Base-by-base conservation (phyloP, 2,797 vertebrate genomes). In the Anabacerthia variegaticeps region DNA sequence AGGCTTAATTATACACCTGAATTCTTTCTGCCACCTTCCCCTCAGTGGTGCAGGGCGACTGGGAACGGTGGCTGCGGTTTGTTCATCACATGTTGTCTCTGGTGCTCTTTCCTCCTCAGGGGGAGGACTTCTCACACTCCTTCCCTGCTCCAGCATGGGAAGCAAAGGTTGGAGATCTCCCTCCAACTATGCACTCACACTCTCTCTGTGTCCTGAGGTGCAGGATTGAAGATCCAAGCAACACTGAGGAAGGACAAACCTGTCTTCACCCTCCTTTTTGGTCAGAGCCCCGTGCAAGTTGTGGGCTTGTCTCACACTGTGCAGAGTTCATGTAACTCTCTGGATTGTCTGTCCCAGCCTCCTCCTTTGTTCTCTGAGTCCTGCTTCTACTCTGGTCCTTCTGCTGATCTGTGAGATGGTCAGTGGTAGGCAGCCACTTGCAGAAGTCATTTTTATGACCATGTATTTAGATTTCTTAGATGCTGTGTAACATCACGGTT, bases 211-310 rank as follows among this genome's bases (percentile, higher is more conserved):
- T 41, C 52, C 72, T 76, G 85, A 79, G 28, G 1, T 49, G 12
- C 28, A 72, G 30, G 2, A 3, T 6, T 62, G 37, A 92, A 86
- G 18, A n/a, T 8, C 12, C n/a, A 74, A 52, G 24, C 24, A 77
- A 9, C 23, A 17, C 7, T 63, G 44, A 84, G 44, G 13, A 59
- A 59, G 17, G 41, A 73, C 4, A 76, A 55, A 65, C 2, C 1
- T 4, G 7, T 43, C 26, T 75, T 85, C 68, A 16, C 24, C 2
- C 6, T 41, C 8, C 6, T 20, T 48, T 61, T 56, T 34, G 49
- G 19, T 5, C 14, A 18, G 17, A 28, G 8, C 7, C 8, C 0
- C 0, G 21, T 34, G n/a, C 19, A 66, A 67, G 15, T 27, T 58
- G 23, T 39, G 37, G 67, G 34, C 13, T 67, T 78, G 7, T 59